Percentiles rank a stretch among this genome's conserved stretches.
These are phyloP conservation scores for Aurelia sp. DNA, from an alignment of 30 jellyfish, hydroid and myxozoan genomes.

Conservation along the genomic window DNA sequence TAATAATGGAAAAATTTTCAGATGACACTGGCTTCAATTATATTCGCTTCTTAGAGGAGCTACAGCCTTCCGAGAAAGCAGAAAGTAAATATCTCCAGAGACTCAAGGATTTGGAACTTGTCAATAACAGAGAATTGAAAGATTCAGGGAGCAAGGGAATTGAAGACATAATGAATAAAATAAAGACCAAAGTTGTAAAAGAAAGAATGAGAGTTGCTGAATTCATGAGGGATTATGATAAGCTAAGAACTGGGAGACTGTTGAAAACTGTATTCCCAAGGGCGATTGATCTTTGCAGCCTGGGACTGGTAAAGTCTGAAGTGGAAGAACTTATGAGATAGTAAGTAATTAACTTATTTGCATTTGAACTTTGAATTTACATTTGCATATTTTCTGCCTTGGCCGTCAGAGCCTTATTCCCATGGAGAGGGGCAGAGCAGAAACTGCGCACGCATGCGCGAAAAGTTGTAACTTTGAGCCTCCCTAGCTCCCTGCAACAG, in stretches of 20 bases:
- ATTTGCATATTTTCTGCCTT: background rate
- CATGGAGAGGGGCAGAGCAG: too few relatives aligned
- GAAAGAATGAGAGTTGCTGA: constrained; percentile 86
- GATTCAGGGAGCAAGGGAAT: constrained; percentile 58
- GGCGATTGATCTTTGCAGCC: constrained; percentile 83
- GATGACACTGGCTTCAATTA: constrained; percentile 96
- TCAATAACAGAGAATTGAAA: constrained; percentile 35
- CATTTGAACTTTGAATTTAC: background rate
- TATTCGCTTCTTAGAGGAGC: constrained; percentile 77
- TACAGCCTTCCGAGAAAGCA: constrained; percentile 86
- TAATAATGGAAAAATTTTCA: constrained; percentile 72
- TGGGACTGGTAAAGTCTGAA: constrained; percentile 79
- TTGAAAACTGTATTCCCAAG: constrained; percentile 89
- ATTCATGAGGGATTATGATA: constrained; percentile 91
- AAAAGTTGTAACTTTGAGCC: too few relatives aligned
- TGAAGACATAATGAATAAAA: constrained; percentile 72
- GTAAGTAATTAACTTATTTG: constrained; percentile 35
- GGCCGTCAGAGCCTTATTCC: too few relatives aligned
- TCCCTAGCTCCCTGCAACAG: too few relatives aligned
- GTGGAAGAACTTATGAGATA: constrained; percentile 67
- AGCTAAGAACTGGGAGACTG: constrained; percentile 86
- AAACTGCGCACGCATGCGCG: too few relatives aligned
- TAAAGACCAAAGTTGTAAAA: constrained; percentile 79
- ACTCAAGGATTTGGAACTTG: constrained; percentile 74
- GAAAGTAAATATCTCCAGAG: constrained; percentile 78